A percentile compares a stretch with the other conserved stretches of the same genome.
phyloP scores from a whole-genome alignment of 2,797 vertebrate genomes.

The Heliangelus exortis region DNA sequence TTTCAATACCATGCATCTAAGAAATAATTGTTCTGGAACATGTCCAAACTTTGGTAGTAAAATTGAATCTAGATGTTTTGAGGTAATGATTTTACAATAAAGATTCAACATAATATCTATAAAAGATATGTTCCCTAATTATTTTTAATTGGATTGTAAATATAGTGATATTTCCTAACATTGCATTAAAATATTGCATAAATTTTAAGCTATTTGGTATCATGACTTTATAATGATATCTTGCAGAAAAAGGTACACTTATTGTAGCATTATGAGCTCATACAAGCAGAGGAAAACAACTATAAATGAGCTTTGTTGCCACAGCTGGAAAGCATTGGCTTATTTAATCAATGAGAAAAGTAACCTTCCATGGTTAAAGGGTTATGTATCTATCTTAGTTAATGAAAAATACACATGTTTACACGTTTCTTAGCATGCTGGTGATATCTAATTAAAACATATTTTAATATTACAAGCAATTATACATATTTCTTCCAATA shows the following conservation, averaged over 20 bases:
- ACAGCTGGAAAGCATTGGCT: neutral
- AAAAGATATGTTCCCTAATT: constrained; percentile 29
- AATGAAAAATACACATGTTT: neutral
- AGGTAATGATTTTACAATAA: constrained; percentile 36
- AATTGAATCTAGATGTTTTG: constrained; percentile 20
- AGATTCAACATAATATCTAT: neutral
- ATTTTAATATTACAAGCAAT: neutral
- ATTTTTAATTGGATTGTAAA: constrained; percentile 54
- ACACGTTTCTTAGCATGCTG: neutral
- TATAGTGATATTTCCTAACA: constrained; percentile 21
- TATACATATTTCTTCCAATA: neutral
- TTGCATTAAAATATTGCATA: constrained; percentile 13
- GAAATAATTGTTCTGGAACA: constrained; percentile 11
- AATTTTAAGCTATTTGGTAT: constrained; percentile 16
- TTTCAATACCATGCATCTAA: neutral
- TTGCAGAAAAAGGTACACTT: neutral
- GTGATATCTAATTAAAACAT: neutral
- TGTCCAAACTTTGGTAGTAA: constrained; percentile 26
- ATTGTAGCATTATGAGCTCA: neutral
- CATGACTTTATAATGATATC: neutral
- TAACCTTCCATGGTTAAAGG: neutral
- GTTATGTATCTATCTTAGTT: neutral
- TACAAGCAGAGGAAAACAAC: neutral
- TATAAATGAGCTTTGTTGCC: neutral
- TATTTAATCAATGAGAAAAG: neutral